Evolutionary conservation across 2,888 invertebrate genomes (phyloP).

Genomic region (Exocentrus adspersus): DNA sequence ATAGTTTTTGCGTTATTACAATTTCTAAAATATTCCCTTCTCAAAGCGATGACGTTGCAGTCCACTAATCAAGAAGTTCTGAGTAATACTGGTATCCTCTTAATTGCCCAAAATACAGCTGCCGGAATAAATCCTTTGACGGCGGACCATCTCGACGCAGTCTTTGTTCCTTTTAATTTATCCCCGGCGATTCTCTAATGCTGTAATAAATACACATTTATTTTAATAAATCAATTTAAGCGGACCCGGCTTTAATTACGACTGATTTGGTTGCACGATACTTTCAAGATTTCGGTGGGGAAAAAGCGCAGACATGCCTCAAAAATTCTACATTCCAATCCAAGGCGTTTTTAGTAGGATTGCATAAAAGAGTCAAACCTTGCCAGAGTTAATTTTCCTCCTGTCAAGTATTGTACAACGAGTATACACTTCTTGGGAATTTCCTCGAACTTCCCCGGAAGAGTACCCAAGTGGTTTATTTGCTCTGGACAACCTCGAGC

Average conservation of each 20-base stretch:
- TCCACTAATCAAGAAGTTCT: slow-evolving; percentile 31
- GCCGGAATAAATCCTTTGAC: slow-evolving; percentile 60
- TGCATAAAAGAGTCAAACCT: too few relatives aligned
- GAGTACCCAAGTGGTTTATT: too few relatives aligned
- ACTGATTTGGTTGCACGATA: slow-evolving; percentile 5
- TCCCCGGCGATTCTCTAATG: slow-evolving; percentile 29
- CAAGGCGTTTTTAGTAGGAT: too few relatives aligned
- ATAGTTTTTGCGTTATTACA: too few relatives aligned
- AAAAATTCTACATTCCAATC: too few relatives aligned
- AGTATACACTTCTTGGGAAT: too few relatives aligned
- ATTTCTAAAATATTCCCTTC: background rate
- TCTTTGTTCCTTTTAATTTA: slow-evolving; percentile 34
- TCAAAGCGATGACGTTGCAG: slow-evolving; percentile 19
- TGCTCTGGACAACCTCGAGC: too few relatives aligned
- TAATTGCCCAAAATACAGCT: slow-evolving; percentile 60
- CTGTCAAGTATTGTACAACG: too few relatives aligned
- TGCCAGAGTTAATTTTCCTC: too few relatives aligned
- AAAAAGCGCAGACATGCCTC: too few relatives aligned
- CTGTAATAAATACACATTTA: slow-evolving; percentile 21
- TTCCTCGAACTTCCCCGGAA: too few relatives aligned
- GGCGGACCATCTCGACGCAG: slow-evolving; percentile 49
- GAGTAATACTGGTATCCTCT: slow-evolving; percentile 44
- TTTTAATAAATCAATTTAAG: slow-evolving; percentile 16
- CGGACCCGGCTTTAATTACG: slow-evolving; percentile 2
- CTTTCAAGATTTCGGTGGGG: background rate